Evolutionary conservation across 2,797 vertebrate genomes (phyloP), one percentile per base, ranked within the genome.

Genomic region (Clarias pachynema): DNA sequence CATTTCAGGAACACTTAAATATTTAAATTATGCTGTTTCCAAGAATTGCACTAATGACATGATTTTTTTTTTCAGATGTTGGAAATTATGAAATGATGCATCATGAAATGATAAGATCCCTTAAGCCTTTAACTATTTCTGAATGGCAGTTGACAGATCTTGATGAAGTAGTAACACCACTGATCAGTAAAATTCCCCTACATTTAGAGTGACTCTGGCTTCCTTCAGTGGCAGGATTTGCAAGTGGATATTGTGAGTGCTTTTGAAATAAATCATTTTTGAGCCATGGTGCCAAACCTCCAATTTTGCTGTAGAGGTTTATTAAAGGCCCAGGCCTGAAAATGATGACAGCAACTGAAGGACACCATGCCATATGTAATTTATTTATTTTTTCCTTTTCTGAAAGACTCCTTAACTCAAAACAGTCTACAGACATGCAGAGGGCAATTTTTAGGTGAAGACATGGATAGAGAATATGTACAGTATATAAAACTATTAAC

Each of bases 121-220:
- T 90, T 85, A 88, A 92, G 88, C 88, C 86, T 88, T 89, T 85
- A 6, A 73, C 87, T 83, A 77, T 85, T 87, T 89, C 87, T 87
- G 92, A 94, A 94, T 94, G 93, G 93, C 93, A 90, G 88, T 87
- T 80, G 91, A 92, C 90, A 92, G 91, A 94, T 87, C 81, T 89
- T 93, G 92, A 94, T 94, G 91, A 94, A 91, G 89, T 91, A 91
- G 90, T 87, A 89, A 90, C 90, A 88, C 68, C 20, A 83, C 69
- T 87, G 91, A 93, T 57, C 74, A 94, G 94, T 93, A 90, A 92
- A 94, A 88, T 63, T 86, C 87, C 86, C 88, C 92, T 90, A 88
- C 91, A 90, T 88, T 86, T 63, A 69, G 85, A 88, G 29, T 60
- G 60, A 70, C 44, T 40, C 57, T 66, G 70, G 86, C 87, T 88